Evolutionary conservation across 2,113 vertebrate genomes (phyloP), one percentile per base, ranked within the genome.

Genomic region (Macaca nemestrina): DNA sequence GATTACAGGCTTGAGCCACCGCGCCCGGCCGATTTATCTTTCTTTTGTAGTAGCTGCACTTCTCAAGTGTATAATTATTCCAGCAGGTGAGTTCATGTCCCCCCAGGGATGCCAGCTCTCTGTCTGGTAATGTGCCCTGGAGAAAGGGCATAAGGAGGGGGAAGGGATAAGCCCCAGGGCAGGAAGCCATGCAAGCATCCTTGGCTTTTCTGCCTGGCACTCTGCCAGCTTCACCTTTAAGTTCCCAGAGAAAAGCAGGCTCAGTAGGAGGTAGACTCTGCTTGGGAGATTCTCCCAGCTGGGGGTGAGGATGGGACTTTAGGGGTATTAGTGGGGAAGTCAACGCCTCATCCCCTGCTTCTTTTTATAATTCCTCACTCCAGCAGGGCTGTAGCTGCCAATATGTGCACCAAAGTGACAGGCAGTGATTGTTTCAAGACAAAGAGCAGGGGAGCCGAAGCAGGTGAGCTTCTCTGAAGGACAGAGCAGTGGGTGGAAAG

Each of bases 291-390:
- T 35, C 43, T 14, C 17, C 22, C 50, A 32, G 48, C 22, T 1
- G 10, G 30, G 40, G 43, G 22, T 3, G 16, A 18, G 16, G 20
- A 5, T 8, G 30, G 22, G 16, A 45, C 23, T 67, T 30, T 18
- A 13, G 32, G 59, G 1, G 6, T 16, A 11, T 10, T 0, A 40
- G 17, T 23, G 38, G 48, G 10, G 52, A 4, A 40, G 25, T 6
- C 70, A 10, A 27, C 6, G 35, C 50, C 76, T n/a, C 40, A 52
- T 25, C 1, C 52, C 52, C 45, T 50, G 81, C 12, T 55, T 80
- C 11, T 17, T 45, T 89, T 61, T 30, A 55, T 59, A 32, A 5
- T 52, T 79, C 40, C 76, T 79, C 32, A 18, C 13, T 23, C 72
- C 43, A 38, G 30, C 75, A 57, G 52, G 11, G 12, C 72, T 30